Conservation (phyloP, 2,888 invertebrate genomes). For the Drosophila aldrichi region DNA sequence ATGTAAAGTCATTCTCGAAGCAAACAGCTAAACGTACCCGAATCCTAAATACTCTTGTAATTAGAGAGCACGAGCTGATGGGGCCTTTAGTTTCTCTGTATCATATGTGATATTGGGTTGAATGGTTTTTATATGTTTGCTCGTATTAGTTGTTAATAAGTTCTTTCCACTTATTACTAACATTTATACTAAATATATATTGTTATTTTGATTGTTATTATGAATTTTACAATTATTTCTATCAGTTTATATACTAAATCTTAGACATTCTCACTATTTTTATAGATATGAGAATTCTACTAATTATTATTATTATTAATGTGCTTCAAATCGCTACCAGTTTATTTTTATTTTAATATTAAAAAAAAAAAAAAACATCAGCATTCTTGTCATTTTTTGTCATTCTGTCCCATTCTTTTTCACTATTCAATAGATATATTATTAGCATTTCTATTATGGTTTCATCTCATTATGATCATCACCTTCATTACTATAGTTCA, state of each 20-base stretch:
- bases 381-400: not conserved
- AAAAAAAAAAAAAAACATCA: not conserved
- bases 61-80: not conserved
- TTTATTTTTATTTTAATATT: not conserved
- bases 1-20: slow-evolving; percentile 62
- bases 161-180: too few relatives aligned
- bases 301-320: too few relatives aligned
- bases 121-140: not conserved
- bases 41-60: slow-evolving; percentile 33
- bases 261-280: not conserved
- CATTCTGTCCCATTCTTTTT: not conserved
- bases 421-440: not conserved
- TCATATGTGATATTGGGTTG: not conserved
- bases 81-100: too few relatives aligned
- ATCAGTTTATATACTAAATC: not conserved
- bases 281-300: too few relatives aligned
- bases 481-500: not conserved
- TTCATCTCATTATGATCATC: too few relatives aligned
- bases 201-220: too few relatives aligned
- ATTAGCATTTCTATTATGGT: not conserved
- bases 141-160: not conserved
- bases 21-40: slow-evolving; percentile 23
- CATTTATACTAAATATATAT: too few relatives aligned
- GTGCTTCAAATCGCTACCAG: not conserved
- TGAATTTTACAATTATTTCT: not conserved